Evolutionary conservation across 2,888 invertebrate species (phyloP).

Genomic region (Eucera pruinosa): DNA sequence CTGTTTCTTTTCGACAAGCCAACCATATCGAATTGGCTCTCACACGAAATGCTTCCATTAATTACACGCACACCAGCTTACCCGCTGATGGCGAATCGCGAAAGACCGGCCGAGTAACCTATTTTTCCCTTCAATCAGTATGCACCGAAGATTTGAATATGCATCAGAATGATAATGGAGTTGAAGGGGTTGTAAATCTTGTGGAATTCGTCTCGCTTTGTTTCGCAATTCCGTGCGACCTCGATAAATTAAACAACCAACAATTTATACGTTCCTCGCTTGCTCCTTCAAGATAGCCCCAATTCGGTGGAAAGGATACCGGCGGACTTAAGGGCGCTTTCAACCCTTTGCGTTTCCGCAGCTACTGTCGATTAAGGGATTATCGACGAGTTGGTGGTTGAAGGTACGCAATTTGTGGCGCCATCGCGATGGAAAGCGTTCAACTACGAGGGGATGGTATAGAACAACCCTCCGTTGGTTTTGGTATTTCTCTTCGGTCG

Average conservation of each 20-base stretch:
- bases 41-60: slow-evolving; percentile 49
- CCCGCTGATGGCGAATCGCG: slow-evolving; percentile 21
- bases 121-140: slow-evolving; percentile 52
- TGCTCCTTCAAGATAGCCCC: not conserved
- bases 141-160: slow-evolving; percentile 56
- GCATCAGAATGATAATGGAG: slow-evolving; percentile 54
- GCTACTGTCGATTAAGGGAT: slow-evolving; percentile 6
- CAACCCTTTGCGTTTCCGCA: not conserved
- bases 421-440: slow-evolving; percentile 50
- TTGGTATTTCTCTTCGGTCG: not conserved
- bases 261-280: slow-evolving; percentile 16
- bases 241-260: slow-evolving; percentile 29
- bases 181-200: slow-evolving; percentile 44
- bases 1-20: slow-evolving; percentile 13
- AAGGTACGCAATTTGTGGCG: slow-evolving; percentile 56
- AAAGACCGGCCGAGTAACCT: slow-evolving; percentile 42
- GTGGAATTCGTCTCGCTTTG: slow-evolving; percentile 37
- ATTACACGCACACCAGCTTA: slow-evolving; percentile 49
- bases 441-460: slow-evolving; percentile 49
- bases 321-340: not conserved
- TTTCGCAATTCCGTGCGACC: not conserved
- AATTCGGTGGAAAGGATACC: not conserved
- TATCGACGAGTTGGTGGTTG: slow-evolving; percentile 35
- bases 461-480: slow-evolving; percentile 52
- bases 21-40: slow-evolving; percentile 22